Evolutionary conservation across 2,888 invertebrate genomes (phyloP).

Genomic region (Chaitophorus viminalis): DNA sequence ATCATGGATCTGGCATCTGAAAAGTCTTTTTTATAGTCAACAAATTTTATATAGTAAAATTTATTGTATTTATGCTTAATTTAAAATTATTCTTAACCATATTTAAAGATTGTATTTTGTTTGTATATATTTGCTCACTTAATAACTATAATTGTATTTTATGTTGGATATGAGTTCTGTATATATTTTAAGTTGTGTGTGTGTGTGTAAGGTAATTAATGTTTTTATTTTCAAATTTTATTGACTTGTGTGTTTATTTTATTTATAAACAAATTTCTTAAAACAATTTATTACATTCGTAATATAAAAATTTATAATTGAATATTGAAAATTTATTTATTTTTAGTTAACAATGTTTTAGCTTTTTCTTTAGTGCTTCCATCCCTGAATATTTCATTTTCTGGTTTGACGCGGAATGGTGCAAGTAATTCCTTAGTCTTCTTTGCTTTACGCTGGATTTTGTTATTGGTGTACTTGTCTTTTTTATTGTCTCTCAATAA

Average conservation of each 20-base stretch:
- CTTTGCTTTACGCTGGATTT: constrained; percentile 82
- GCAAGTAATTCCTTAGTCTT: constrained; percentile 79
- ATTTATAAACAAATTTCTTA: constrained; percentile 10
- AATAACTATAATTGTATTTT: constrained; percentile 35
- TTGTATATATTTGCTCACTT: constrained; percentile 46
- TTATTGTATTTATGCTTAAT: constrained; percentile 8
- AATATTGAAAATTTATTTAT: constrained; percentile 19
- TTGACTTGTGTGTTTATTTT: constrained; percentile 40
- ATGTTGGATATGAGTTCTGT: constrained; percentile 18
- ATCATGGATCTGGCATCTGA: constrained; percentile 74
- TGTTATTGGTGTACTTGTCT: constrained; percentile 80
- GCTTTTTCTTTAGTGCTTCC: constrained; percentile 70
- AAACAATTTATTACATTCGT: constrained; percentile 3
- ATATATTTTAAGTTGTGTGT: too few species aligned
- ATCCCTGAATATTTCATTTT: constrained; percentile 79
- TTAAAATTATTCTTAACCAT: not conserved
- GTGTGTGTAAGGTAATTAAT: constrained; percentile 22
- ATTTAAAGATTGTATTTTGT: constrained; percentile 7
- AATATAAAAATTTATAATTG: constrained; percentile 24
- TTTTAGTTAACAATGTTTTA: not conserved
- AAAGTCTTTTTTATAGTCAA: constrained; percentile 47
- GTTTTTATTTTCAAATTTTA: constrained; percentile 61
- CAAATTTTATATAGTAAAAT: not conserved
- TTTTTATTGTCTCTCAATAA: constrained; percentile 76
- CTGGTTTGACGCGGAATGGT: constrained; percentile 78